phyloP scores from a whole-genome alignment of 2,797 vertebrate species.

The Ciconia nigra region DNA sequence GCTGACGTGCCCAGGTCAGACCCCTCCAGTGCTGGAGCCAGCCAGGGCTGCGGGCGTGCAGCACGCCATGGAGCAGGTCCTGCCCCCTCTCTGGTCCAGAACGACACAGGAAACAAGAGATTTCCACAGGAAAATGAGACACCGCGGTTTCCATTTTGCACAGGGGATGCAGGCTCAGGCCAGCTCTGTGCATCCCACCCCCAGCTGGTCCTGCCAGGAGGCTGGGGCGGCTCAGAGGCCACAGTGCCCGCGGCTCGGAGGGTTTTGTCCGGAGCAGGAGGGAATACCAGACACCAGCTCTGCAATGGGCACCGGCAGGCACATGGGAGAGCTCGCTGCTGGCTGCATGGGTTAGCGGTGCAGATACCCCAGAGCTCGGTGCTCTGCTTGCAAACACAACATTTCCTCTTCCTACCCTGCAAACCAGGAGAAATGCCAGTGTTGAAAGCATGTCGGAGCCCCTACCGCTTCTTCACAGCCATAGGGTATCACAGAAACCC shows the following conservation, averaged over 20 bases:
- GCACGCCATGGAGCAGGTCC: not conserved
- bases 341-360: accelerated
- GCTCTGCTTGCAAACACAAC: not conserved
- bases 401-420: not conserved
- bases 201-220: not conserved
- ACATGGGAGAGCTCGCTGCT: not conserved
- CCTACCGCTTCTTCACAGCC: not conserved
- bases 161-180: not conserved
- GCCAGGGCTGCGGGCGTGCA: not conserved
- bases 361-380: not conserved
- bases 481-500: not conserved
- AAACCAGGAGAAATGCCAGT: not conserved
- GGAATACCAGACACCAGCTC: not conserved
- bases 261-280: not conserved
- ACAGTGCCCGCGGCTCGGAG: accelerated
- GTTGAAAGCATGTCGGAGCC: not conserved
- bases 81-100: not conserved
- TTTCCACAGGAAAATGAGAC: not conserved
- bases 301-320: not conserved
- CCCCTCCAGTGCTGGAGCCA: accelerated
- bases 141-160: accelerated
- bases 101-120: not conserved
- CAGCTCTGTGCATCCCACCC: not conserved
- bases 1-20: not conserved
- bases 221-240: not conserved